These are phyloP conservation scores for Cephalotes varians DNA, from an alignment of 2,888 invertebrate genomes.

Conservation along the genomic window DNA sequence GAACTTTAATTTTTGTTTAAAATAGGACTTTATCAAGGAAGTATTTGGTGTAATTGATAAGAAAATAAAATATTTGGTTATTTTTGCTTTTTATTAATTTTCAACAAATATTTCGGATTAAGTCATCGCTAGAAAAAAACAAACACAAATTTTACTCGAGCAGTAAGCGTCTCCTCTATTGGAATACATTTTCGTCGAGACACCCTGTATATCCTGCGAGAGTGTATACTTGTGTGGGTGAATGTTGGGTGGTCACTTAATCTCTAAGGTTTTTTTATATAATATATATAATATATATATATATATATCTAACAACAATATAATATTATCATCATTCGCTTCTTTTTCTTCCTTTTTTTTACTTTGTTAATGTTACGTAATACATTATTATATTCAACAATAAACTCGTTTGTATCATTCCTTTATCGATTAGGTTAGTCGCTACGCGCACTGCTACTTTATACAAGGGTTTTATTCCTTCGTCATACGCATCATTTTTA, in stretches of 20 bases:
- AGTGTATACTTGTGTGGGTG: conserved; percentile 62
- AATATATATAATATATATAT: conserved; percentile 79
- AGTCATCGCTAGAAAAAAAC: conserved; percentile 53
- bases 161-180: conserved; percentile 56
- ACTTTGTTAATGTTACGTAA: conserved; percentile 78
- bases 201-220: conserved; percentile 58
- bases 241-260: conserved; percentile 71
- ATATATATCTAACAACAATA: conserved; percentile 85
- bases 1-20: neutral
- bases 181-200: conserved; percentile 54
- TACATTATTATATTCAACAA: conserved; percentile 82
- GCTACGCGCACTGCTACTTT: conserved; percentile 79
- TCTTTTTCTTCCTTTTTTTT: conserved; percentile 70
- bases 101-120: conserved; percentile 53
- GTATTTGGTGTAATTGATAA: conserved; percentile 9
- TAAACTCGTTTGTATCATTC: conserved; percentile 79
- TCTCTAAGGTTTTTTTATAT: conserved; percentile 79
- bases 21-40: neutral
- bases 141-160: conserved; percentile 52
- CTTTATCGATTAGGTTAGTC: conserved; percentile 69
- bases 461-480: conserved; percentile 72
- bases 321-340: conserved; percentile 83
- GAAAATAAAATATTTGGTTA: conserved; percentile 38
- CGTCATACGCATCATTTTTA: conserved; percentile 40
- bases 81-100: conserved; percentile 54